Base-by-base conservation (phyloP, 1,140 invertebrate species). In the Myzus persicae region DNA sequence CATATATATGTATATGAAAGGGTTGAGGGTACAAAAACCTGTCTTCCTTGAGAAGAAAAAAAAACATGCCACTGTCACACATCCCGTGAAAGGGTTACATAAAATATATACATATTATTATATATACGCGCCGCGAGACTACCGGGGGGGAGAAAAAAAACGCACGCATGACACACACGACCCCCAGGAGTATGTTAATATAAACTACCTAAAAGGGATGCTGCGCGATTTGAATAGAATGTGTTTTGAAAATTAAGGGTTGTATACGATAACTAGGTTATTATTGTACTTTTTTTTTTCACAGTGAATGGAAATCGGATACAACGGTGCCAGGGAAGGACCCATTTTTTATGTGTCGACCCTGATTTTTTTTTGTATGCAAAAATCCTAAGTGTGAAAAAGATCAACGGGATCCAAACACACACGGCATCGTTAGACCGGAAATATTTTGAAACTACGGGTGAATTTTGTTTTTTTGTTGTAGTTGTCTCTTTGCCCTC, bases 401-500 rank as follows among this genome's bases (percentile, higher is more conserved):
- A 93, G 91, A 93, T 93, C 91, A 85, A 93, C 91, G 91, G 91
- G 91, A 93, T 93, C 44, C 91, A 85, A 93, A 93, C 91, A 93
- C 46, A 85, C 91, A 84, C 24, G 46, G 91, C 91, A 93, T 93
- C 91, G 91, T 93, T 85, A 93, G 91, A 93, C 91, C 91, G 81
- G 91, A 93, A 93, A 93, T 93, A 93, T 93, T 93, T 93, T 93
- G 91, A 93, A 93, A 93, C 91, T 93, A 85, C 91, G 91, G 91
- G 91, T 93, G 91, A 84, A 93, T 93, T 93, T 85, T 91, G 90
- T 91, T 91, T 91, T 91, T 84, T 93, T 84, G 91, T 93, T 93
- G 91, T 76, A 76, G 59, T 93, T 93, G 81, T 93, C 91, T 93
- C 46, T 82, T 84, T 93, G 91, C 91, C 91, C 91, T 93, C 76